Percentiles rank a stretch among this genome's conserved stretches.
Conservation (phyloP, 2,113 vertebrate genomes). For the Neomonachus schauinslandi region DNA sequence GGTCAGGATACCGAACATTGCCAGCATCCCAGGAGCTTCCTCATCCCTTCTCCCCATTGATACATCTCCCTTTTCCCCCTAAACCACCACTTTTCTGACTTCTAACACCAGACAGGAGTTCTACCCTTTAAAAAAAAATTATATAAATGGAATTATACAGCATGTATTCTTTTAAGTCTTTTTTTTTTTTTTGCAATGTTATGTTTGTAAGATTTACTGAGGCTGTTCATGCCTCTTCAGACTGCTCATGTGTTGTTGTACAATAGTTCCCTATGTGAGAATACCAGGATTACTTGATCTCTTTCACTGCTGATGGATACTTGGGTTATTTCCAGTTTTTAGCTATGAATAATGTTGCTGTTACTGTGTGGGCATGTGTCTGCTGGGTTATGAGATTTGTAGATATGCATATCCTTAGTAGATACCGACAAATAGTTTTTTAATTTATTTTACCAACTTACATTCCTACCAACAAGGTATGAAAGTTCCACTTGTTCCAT, state of each 20-base stretch:
- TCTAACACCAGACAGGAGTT: neutral
- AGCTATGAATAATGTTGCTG: neutral
- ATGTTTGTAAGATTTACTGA: neutral
- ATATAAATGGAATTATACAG: neutral
- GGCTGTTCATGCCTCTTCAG: neutral
- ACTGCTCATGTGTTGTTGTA: neutral
- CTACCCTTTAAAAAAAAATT: neutral
- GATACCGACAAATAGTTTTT: neutral
- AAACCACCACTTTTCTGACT: neutral
- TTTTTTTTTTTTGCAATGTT: neutral
- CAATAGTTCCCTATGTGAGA: neutral
- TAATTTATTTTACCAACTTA: neutral
- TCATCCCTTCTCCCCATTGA: neutral
- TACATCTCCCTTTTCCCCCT: neutral
- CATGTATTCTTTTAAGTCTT: neutral
- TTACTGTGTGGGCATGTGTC: neutral
- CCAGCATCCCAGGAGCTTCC: neutral
- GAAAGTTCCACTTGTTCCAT: neutral
- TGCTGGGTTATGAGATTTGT: neutral
- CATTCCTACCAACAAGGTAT: neutral
- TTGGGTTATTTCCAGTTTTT: neutral
- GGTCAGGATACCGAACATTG: neutral
- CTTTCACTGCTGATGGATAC: neutral
- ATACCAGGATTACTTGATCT: neutral
- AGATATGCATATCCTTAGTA: neutral